Base-by-base conservation (phyloP, 2,888 invertebrate genomes). In the Balanococcus diminutus region DNA sequence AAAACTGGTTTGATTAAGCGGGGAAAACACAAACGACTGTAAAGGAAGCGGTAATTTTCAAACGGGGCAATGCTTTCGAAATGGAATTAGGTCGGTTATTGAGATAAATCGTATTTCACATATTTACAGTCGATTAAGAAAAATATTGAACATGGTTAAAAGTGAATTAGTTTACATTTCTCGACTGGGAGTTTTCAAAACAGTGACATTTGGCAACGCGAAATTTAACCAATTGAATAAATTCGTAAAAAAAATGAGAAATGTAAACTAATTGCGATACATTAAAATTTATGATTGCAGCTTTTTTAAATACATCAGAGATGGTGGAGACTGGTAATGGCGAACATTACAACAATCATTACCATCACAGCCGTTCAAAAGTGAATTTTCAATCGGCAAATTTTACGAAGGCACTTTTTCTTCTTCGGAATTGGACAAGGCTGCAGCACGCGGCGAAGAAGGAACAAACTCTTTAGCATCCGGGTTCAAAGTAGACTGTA, bases 401-500 rank as follows among this genome's bases (percentile, higher is more conserved):
- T 79, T 83, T 85, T 85, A 85, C 85, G 85, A 85, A 79, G 85
- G 51, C 42, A 85, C 85, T 31, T 85, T 79, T 28, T 72, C 75
- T 28, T 75, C 75, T 75, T 51, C 79, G 1, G 79, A 8, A 19
- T 28, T 75, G 8, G 82, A 28, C 6, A 72, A 2, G 11, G 46
- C 11, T 28, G 31, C 28, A 75, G 86, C 75, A 11, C 86, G 67
- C 31, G 86, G 86, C 32, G 86, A 61, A 56, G 86, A 61, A 56
- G 96, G 96, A 86, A 96, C 93, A 89, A 96, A 96, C 91, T 96
- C 96, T 0, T 95, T 95, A 0, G 96, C 96, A 88, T 96, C 92
- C 0, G 96, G 96, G 91, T 96, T 96, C 87, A 96, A 91, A 61
- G 94, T 94, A 84, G 95, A 95, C 90, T 95, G 92, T 2, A 88